phyloP scores from a whole-genome alignment of 2,888 invertebrate genomes.

The Desoria tigrina region DNA sequence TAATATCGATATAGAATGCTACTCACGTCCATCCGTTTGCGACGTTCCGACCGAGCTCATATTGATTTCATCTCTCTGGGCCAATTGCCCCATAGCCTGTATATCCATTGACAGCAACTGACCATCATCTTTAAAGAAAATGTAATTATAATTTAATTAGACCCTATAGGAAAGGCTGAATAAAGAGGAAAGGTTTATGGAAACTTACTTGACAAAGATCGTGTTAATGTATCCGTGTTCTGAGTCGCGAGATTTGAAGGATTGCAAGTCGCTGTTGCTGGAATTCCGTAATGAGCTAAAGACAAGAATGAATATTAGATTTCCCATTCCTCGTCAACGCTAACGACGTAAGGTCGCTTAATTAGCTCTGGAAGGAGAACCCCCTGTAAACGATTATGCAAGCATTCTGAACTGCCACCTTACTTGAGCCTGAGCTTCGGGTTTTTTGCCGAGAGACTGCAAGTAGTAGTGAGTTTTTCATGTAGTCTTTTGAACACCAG shows the following conservation, averaged over 20 bases:
- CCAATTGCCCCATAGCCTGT: constrained; percentile 16
- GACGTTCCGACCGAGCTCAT: too few relatives aligned
- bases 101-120: constrained; percentile 33
- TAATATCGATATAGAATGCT: too few relatives aligned
- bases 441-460: constrained; percentile 19
- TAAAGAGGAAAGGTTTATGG: too few relatives aligned
- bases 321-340: constrained; percentile 22
- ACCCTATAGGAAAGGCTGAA: too few relatives aligned
- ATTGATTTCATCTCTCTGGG: too few relatives aligned
- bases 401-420: constrained; percentile 36
- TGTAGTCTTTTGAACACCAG: neutral
- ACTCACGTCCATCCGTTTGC: too few relatives aligned
- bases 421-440: constrained; percentile 25
- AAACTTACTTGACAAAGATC: constrained; percentile 2
- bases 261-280: constrained; percentile 15
- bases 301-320: constrained; percentile 48
- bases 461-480: constrained; percentile 2
- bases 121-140: constrained; percentile 19
- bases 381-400: constrained; percentile 54
- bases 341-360: constrained; percentile 48
- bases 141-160: too few relatives aligned
- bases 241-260: constrained; percentile 3
- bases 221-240: neutral
- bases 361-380: constrained; percentile 48
- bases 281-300: constrained; percentile 42